Conservation (phyloP, 2,113 vertebrate genomes). For the Colaptes auratus region DNA sequence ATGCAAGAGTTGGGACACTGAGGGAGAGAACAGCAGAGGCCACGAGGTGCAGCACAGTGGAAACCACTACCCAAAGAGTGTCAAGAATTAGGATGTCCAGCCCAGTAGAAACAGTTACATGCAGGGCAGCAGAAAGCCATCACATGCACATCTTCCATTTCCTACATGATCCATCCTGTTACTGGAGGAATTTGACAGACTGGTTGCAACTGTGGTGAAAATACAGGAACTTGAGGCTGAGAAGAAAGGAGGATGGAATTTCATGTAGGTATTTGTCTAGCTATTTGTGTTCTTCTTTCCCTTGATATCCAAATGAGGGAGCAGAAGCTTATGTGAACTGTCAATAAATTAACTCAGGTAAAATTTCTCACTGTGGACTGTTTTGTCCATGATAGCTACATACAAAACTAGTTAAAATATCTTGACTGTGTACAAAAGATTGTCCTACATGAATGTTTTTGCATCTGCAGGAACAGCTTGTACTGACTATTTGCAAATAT, state of each 20-base stretch:
- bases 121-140: background rate
- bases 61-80: background rate
- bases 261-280: background rate
- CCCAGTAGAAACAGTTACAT: fast-evolving
- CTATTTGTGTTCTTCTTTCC: background rate
- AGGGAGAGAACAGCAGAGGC: background rate
- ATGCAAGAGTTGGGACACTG: background rate
- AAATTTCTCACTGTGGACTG: background rate
- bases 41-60: fast-evolving
- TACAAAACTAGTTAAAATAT: background rate
- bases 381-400: background rate
- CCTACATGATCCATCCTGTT: fast-evolving
- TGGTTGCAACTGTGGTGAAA: background rate
- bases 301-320: background rate
- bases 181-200: background rate
- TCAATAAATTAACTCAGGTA: background rate
- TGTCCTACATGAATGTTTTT: background rate
- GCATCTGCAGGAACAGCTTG: background rate
- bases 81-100: background rate
- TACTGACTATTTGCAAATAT: background rate
- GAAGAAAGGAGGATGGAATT: background rate
- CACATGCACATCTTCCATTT: background rate
- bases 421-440: background rate
- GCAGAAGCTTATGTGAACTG: background rate
- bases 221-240: background rate